These are phyloP conservation scores for Erynnis tages DNA, from an alignment of 2,888 invertebrate species.

Conservation along the genomic window DNA sequence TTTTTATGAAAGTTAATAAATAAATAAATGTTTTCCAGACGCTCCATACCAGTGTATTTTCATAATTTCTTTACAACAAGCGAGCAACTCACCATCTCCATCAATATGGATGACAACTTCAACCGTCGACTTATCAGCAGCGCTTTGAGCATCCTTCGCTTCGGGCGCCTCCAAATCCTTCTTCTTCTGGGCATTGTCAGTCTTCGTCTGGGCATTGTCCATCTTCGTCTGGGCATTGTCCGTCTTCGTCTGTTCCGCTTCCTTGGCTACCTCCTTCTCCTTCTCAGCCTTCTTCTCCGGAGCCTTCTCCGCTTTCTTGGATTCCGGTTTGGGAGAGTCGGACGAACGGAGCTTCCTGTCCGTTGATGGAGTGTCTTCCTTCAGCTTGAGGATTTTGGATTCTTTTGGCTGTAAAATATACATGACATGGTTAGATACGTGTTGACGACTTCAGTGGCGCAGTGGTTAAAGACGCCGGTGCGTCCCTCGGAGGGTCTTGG, in stretches of 20 bases:
- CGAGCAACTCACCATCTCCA: conserved; percentile 48
- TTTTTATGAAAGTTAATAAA: too few species aligned
- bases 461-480: conserved; percentile 50
- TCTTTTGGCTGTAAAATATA: conserved; percentile 59
- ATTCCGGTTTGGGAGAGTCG: conserved; percentile 59
- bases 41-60: too few species aligned
- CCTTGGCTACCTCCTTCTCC: conserved; percentile 31
- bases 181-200: too few species aligned
- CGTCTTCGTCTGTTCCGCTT: conserved; percentile 30
- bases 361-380: conserved; percentile 50
- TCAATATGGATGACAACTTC: conserved; percentile 45
- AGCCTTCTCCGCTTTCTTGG: conserved; percentile 42
- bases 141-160: background rate
- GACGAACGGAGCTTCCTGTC: conserved; percentile 64
- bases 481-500: conserved; percentile 64
- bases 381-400: conserved; percentile 60
- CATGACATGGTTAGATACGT: too few species aligned
- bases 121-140: background rate
- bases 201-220: too few species aligned
- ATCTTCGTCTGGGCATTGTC: conserved; percentile 23
- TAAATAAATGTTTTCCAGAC: too few species aligned
- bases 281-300: conserved; percentile 34
- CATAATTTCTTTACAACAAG: too few species aligned
- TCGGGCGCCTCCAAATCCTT: conserved; percentile 43
- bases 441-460: too few species aligned